A percentile compares a stretch with the other conserved stretches of the same genome.
These are phyloP conservation scores for Spinus pinus DNA, from an alignment of 2,797 vertebrate species.

Conservation along the genomic window DNA sequence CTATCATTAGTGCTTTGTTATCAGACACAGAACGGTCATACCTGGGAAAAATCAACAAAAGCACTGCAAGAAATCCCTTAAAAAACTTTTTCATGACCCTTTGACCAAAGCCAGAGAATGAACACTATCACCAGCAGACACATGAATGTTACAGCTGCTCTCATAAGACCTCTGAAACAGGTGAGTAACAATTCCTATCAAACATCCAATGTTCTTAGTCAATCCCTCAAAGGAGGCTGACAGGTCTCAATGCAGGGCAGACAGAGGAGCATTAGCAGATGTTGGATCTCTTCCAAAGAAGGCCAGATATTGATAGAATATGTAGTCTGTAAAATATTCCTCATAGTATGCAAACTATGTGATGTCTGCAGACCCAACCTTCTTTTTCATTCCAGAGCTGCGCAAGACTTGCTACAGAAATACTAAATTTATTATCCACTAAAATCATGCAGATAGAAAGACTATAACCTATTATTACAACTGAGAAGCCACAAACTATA, in stretches of 20 bases:
- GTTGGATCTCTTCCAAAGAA: not conserved
- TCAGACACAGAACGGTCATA: slow-evolving; percentile 72
- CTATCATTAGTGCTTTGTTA: slow-evolving; percentile 92
- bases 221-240: not conserved
- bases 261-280: not conserved
- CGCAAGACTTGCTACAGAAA: not conserved
- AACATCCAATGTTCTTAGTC: not conserved
- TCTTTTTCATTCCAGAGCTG: not conserved
- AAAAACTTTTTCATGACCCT: not conserved
- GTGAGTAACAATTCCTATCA: not conserved
- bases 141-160: not conserved
- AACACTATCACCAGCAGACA: not conserved
- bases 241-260: not conserved
- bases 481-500: not conserved
- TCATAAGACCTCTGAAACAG: not conserved
- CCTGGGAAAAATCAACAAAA: slow-evolving; percentile 60
- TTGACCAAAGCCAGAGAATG: not conserved
- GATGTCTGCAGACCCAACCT: not conserved
- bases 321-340: not conserved
- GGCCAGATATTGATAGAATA: not conserved
- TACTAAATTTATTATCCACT: not conserved
- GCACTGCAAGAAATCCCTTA: not conserved
- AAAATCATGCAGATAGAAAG: not conserved
- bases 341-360: not conserved
- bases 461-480: not conserved